Percentiles rank a stretch among this genome's conserved stretches.
Conservation (phyloP, 2,113 vertebrate species). For the Zosterops lateralis region DNA sequence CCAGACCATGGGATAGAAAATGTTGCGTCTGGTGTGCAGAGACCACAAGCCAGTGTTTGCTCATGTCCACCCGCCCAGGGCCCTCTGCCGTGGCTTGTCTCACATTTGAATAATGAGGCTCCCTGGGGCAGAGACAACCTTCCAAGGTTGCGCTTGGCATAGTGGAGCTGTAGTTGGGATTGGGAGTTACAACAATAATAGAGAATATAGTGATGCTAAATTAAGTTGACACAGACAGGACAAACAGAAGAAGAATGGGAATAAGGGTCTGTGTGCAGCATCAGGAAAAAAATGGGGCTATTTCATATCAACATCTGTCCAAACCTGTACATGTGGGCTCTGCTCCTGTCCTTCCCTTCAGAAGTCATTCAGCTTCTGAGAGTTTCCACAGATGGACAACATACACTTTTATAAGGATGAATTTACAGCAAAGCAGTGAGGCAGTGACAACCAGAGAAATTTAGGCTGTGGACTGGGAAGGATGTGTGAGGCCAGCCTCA, state of each 20-base stretch:
- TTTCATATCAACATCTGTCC: not conserved
- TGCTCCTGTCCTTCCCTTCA: not conserved
- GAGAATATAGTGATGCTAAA: not conserved
- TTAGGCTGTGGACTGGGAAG: not conserved
- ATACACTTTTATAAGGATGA: not conserved
- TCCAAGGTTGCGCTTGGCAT: not conserved
- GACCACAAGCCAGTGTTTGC: not conserved
- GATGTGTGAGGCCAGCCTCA: not conserved
- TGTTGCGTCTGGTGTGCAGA: not conserved
- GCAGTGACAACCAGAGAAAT: not conserved
- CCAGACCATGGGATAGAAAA: not conserved
- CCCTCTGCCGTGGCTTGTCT: not conserved
- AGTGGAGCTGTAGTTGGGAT: not conserved
- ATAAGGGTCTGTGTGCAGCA: not conserved
- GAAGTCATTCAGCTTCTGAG: not conserved
- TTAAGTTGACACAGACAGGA: not conserved
- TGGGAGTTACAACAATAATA: not conserved
- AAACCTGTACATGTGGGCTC: not conserved
- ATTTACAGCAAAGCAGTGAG: not conserved
- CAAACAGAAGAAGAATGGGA: not conserved
- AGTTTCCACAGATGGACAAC: not conserved
- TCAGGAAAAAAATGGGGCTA: not conserved
- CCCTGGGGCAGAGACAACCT: not conserved
- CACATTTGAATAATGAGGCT: not conserved
- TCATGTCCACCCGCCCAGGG: not conserved